Conservation (phyloP, 1,140 invertebrate species). For the Hirudo medicinalis region DNA sequence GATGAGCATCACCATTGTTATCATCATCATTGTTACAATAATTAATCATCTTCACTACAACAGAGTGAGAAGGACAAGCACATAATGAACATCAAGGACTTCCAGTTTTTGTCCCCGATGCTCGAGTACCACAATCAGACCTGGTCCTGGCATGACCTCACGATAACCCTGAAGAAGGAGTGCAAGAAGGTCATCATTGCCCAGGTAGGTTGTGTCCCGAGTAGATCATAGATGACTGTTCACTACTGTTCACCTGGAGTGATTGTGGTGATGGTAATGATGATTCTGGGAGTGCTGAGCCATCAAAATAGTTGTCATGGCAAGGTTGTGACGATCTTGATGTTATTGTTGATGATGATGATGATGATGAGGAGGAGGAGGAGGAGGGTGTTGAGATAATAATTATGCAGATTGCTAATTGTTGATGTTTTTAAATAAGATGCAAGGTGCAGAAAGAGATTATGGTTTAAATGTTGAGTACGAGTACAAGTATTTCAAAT, state of each 20-base stretch:
- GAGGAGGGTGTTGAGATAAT: background rate
- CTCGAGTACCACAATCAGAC: conserved; percentile 96
- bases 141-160: conserved; percentile 97
- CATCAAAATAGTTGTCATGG: no score
- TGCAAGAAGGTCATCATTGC: conserved; percentile 76
- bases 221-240: background rate
- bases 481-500: background rate
- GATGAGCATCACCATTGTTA: conserved; percentile 43
- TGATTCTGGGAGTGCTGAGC: no score
- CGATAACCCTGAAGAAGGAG: conserved; percentile 86
- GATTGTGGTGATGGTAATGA: background rate
- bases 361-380: background rate
- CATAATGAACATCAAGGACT: conserved; percentile 83
- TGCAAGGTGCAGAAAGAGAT: background rate
- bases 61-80: conserved; percentile 95
- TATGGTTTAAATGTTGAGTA: background rate
- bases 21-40: background rate
- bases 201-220: conserved; percentile 43
- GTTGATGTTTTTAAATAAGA: background rate
- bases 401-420: conserved; percentile 11
- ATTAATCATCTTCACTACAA: background rate
- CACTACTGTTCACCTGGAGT: background rate
- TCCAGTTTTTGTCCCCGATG: conserved; percentile 81
- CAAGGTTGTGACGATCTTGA: no score
- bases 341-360: conserved; percentile 8